Evolutionary conservation across 2,797 vertebrate genomes (phyloP).

Genomic region (Lates japonicus): DNA sequence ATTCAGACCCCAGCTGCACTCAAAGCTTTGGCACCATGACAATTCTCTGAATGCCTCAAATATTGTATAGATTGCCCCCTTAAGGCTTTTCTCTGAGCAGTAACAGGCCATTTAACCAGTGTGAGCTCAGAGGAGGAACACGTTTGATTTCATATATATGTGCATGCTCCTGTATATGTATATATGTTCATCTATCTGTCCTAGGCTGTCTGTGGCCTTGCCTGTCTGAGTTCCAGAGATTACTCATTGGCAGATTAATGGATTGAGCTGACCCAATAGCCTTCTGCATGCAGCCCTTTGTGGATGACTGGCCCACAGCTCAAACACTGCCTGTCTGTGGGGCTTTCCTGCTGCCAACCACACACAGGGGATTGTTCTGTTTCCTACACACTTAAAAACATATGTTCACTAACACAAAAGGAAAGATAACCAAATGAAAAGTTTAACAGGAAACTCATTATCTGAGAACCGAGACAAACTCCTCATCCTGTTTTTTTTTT

Average conservation of each 20-base stretch:
- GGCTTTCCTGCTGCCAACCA: slow-evolving; percentile 50
- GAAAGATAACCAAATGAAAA: not conserved
- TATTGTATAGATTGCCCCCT: slow-evolving; percentile 43
- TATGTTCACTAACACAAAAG: slow-evolving; percentile 1
- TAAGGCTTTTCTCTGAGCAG: slow-evolving; percentile 24
- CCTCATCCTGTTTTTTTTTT: slow-evolving; percentile 43
- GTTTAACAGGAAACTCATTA: not conserved
- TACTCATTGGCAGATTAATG: slow-evolving; percentile 86
- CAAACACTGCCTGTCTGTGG: slow-evolving; percentile 66
- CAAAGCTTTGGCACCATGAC: slow-evolving; percentile 64
- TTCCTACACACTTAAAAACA: slow-evolving; percentile 32
- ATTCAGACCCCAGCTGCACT: slow-evolving; percentile 75
- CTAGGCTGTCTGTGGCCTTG: slow-evolving; percentile 68
- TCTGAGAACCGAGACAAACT: slow-evolving; percentile 12
- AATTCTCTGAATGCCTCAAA: slow-evolving; percentile 58
- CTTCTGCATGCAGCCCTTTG: slow-evolving; percentile 78
- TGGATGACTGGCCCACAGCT: slow-evolving; percentile 65
- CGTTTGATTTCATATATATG: not conserved
- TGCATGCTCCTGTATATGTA: slow-evolving; percentile 21
- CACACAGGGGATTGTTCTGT: slow-evolving; percentile 57
- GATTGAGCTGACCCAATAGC: slow-evolving; percentile 85
- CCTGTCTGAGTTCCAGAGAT: slow-evolving; percentile 81
- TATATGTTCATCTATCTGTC: slow-evolving; percentile 50
- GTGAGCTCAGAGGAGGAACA: not conserved
- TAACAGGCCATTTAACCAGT: not conserved